A percentile compares a stretch with the other conserved stretches of the same genome.
Evolutionary conservation across 2,113 vertebrate species (phyloP).

Genomic region (Smithornis capensis): DNA sequence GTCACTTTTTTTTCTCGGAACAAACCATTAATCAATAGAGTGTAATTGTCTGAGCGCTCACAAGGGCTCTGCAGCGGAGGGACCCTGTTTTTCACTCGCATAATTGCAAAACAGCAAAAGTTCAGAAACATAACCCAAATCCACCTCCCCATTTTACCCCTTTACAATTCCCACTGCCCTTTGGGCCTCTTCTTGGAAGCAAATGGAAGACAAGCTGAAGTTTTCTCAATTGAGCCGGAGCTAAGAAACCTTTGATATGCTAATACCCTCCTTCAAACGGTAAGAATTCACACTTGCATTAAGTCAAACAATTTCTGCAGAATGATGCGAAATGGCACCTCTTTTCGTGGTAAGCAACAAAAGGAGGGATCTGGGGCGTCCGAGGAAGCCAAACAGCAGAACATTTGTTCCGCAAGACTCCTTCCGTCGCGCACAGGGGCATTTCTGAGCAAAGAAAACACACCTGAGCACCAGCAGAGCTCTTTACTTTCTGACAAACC

Average conservation of each 20-base stretch:
- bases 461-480: conserved; percentile 68
- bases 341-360: conserved; percentile 77
- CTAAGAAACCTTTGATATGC: conserved; percentile 93
- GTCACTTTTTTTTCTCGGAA: conserved; percentile 68
- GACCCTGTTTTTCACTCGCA: conserved; percentile 73
- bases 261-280: conserved; percentile 89
- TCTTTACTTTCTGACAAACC: conserved; percentile 19
- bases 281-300: conserved; percentile 90
- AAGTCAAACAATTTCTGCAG: conserved; percentile 88
- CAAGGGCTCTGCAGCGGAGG: conserved; percentile 64
- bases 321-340: conserved; percentile 85
- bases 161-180: conserved; percentile 81
- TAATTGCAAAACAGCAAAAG: conserved; percentile 79
- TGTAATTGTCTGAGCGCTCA: conserved; percentile 70
- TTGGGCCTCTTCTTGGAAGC: conserved; percentile 85
- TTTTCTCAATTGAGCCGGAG: conserved; percentile 85
- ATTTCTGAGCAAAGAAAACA: conserved; percentile 32
- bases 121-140: conserved; percentile 79
- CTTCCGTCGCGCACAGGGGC: conserved; percentile 49
- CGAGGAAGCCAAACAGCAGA: conserved; percentile 72
- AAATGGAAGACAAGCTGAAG: conserved; percentile 84
- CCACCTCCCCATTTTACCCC: conserved; percentile 78
- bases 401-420: conserved; percentile 73
- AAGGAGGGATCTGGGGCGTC: conserved; percentile 71
- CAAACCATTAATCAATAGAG: conserved; percentile 76